Conservation (phyloP, 2,113 vertebrate genomes). For the Neogale vison region DNA sequence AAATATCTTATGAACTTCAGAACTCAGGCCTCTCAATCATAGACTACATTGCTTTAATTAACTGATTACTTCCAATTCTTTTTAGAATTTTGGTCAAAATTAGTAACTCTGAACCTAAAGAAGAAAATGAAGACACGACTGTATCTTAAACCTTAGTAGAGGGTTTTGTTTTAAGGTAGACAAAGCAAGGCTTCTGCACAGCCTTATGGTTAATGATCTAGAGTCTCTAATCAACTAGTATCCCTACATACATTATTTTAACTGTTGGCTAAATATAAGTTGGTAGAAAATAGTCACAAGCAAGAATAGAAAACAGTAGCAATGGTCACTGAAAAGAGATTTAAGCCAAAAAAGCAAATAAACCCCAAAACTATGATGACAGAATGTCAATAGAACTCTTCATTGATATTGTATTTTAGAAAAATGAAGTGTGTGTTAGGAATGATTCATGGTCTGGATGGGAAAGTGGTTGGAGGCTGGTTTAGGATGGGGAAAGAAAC, state of each 20-base stretch:
- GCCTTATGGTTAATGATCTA: neutral
- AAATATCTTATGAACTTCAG: constrained; percentile 27
- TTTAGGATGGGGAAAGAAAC: neutral
- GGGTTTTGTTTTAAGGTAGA: neutral
- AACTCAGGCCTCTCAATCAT: neutral
- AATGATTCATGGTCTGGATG: neutral
- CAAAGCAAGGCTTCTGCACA: neutral
- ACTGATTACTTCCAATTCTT: neutral
- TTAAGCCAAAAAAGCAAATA: neutral
- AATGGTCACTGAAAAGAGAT: neutral
- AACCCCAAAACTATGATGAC: neutral
- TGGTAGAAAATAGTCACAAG: neutral
- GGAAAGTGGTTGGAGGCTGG: neutral
- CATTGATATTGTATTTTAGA: neutral
- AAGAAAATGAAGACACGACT: constrained; percentile 8
- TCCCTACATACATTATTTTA: neutral
- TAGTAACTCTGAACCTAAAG: neutral
- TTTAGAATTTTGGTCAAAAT: constrained; percentile 11
- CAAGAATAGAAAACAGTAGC: neutral
- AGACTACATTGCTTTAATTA: constrained; percentile 5
- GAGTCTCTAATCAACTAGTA: neutral
- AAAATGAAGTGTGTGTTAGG: neutral
- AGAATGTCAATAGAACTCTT: neutral
- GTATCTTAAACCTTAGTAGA: neutral
- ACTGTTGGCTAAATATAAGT: neutral